Percentiles rank a stretch among this genome's conserved stretches.
Conservation (phyloP, 2,888 invertebrate genomes). For the Bombylius discolor region DNA sequence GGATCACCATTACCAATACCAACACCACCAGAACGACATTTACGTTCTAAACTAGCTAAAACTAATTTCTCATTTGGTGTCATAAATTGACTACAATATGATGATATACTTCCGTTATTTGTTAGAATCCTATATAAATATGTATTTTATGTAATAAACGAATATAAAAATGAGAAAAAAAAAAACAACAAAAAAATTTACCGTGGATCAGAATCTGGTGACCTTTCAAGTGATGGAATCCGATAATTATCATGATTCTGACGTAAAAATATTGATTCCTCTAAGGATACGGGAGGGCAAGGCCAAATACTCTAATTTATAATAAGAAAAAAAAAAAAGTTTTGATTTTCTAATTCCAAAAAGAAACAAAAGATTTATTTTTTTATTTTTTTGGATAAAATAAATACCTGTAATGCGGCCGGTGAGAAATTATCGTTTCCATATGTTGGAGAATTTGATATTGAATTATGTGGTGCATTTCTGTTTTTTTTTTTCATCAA, state of each 20-base stretch:
- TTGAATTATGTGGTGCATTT: slow-evolving; percentile 18
- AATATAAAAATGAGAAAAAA: too few relatives aligned
- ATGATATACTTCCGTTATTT: background rate
- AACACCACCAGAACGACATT: background rate
- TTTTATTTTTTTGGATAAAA: background rate
- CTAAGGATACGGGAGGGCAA: slow-evolving; percentile 17
- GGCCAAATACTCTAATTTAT: slow-evolving; percentile 19
- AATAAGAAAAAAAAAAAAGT: background rate
- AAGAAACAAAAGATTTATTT: background rate
- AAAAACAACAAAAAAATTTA: background rate
- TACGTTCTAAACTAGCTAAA: slow-evolving; percentile 7
- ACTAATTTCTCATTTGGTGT: slow-evolving; percentile 9
- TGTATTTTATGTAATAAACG: background rate
- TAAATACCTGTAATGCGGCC: slow-evolving; percentile 20
- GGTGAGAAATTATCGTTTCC: slow-evolving; percentile 21
- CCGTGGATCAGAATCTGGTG: slow-evolving; percentile 13
- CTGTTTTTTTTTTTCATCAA: slow-evolving; percentile 7
- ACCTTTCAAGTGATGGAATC: slow-evolving; percentile 13
- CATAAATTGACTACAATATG: slow-evolving; percentile 8
- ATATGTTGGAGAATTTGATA: slow-evolving; percentile 23
- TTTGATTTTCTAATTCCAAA: background rate
- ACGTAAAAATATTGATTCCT: slow-evolving; percentile 15
- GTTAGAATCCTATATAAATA: background rate
- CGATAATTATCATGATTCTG: slow-evolving; percentile 17
- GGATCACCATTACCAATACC: background rate